A percentile compares a stretch with the other conserved stretches of the same genome.
phyloP scores from a whole-genome alignment of 2,113 vertebrate species.

The Camelus bactrianus region DNA sequence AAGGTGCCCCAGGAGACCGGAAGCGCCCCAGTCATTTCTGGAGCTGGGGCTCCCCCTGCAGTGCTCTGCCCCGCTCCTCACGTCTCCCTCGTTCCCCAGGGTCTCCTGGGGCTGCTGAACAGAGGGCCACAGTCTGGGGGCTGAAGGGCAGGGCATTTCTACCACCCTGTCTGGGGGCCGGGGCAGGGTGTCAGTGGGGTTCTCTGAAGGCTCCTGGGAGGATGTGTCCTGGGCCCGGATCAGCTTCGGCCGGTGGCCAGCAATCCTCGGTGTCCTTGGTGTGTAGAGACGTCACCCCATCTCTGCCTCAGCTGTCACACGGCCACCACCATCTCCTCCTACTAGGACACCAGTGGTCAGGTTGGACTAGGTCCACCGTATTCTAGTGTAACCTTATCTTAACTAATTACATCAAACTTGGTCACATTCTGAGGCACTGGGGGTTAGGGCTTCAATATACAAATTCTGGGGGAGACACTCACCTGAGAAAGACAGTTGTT shows the following conservation, averaged over 20 bases:
- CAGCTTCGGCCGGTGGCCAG: not conserved
- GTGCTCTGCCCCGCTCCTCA: too few relatives aligned
- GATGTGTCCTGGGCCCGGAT: accelerated
- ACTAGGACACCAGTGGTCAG: not conserved
- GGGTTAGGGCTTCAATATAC: not conserved
- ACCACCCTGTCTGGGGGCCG: too few relatives aligned
- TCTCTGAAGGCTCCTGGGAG: not conserved
- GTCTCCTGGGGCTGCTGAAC: not conserved
- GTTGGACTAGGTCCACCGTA: not conserved
- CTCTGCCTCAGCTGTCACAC: not conserved
- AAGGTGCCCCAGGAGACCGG: not conserved
- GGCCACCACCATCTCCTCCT: not conserved
- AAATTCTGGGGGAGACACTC: not conserved
- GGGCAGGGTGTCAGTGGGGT: too few relatives aligned
- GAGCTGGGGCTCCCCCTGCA: not conserved
- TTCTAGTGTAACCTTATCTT: not conserved
- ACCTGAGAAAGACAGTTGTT: not conserved
- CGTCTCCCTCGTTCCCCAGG: not conserved
- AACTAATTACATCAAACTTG: not conserved
- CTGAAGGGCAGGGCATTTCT: too few relatives aligned
- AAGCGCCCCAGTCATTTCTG: not conserved
- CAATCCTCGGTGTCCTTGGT: not conserved
- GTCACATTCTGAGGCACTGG: not conserved
- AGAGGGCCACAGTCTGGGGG: too few relatives aligned
- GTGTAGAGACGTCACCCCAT: accelerated